phyloP scores from a whole-genome alignment of 1,140 invertebrate genomes.

The Ceratosolen fusciceps region DNA sequence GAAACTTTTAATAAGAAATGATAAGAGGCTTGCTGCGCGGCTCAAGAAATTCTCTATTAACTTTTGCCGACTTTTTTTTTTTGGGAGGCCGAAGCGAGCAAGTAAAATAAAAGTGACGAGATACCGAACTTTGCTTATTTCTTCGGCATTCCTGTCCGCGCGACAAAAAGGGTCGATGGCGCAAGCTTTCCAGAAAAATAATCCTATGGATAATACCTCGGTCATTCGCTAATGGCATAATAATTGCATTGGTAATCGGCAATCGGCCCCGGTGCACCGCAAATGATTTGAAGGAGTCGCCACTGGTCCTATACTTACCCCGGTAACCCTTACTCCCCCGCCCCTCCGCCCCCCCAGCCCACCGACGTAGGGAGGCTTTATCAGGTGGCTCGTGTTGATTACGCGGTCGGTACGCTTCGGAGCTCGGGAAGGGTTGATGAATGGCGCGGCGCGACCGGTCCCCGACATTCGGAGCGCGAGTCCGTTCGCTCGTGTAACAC shows the following conservation, averaged over 20 bases:
- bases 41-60: slow-evolving; percentile 44
- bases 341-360: too few species aligned
- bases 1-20: slow-evolving; percentile 50
- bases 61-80: slow-evolving; percentile 39
- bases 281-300: too few species aligned
- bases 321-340: too few species aligned
- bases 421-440: slow-evolving; percentile 23
- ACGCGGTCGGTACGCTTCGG: slow-evolving; percentile 33
- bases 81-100: background rate
- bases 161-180: too few species aligned
- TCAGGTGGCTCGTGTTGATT: slow-evolving; percentile 53
- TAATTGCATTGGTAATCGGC: too few species aligned
- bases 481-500: background rate
- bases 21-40: slow-evolving; percentile 27
- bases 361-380: too few species aligned
- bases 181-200: too few species aligned
- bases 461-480: background rate
- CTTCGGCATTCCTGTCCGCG: slow-evolving; percentile 9
- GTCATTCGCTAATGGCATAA: too few species aligned
- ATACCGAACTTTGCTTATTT: slow-evolving; percentile 46
- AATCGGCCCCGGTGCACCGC: too few species aligned
- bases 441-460: background rate
- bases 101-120: slow-evolving; percentile 42
- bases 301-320: too few species aligned
- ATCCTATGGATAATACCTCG: too few species aligned